These are phyloP conservation scores for Notospermus geniculatus DNA, from an alignment of 1,140 invertebrate genomes.

Conservation along the genomic window DNA sequence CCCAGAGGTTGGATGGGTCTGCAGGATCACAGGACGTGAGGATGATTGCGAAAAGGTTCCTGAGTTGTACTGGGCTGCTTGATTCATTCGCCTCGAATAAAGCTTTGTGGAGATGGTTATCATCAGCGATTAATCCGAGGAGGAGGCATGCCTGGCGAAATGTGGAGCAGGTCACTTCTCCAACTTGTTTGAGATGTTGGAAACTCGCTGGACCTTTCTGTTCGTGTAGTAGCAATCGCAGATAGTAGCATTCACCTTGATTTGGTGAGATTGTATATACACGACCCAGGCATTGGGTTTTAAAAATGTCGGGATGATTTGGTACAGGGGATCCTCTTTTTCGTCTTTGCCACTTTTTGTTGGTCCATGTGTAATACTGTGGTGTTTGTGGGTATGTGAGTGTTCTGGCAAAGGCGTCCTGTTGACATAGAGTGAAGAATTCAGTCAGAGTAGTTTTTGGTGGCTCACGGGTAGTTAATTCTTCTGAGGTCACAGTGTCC, in stretches of 20 bases:
- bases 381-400: conserved; percentile 41
- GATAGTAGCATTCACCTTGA: neutral
- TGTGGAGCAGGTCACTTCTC: neutral
- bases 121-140: neutral
- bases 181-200: neutral
- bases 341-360: conserved; percentile 4
- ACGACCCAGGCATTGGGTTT: neutral
- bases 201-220: neutral
- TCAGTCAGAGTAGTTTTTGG: conserved; percentile 50
- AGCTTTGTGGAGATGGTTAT: neutral
- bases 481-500: conserved; percentile 34
- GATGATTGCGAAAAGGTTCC: too few species aligned
- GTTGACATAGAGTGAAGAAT: conserved; percentile 40
- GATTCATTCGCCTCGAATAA: neutral
- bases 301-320: neutral
- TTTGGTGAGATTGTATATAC: neutral
- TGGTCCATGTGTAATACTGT: conserved; percentile 42
- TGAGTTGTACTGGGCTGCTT: too few species aligned
- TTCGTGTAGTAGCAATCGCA: neutral
- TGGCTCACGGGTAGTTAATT: conserved; percentile 30
- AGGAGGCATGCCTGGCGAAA: neutral
- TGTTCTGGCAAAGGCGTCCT: conserved; percentile 37
- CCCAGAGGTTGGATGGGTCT: too few species aligned
- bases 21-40: too few species aligned
- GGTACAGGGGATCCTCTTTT: too few species aligned